Evolutionary conservation across 2,113 vertebrate genomes (phyloP).

Genomic region (Pteruthius melanotis): DNA sequence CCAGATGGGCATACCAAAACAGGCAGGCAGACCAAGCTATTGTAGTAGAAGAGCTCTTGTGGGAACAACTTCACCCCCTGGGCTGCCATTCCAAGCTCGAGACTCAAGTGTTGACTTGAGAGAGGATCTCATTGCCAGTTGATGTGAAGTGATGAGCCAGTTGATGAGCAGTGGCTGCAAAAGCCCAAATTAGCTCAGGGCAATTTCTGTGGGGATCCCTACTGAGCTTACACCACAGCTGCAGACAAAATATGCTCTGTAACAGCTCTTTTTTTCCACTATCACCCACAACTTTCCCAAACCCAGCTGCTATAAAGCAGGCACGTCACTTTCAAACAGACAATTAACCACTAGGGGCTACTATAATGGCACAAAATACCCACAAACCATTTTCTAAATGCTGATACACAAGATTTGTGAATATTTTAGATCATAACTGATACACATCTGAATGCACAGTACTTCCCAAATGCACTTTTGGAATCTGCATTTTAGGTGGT

Average conservation of each 20-base stretch:
- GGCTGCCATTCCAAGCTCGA: neutral
- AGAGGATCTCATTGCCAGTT: neutral
- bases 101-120: neutral
- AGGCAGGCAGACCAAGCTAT: neutral
- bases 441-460: neutral
- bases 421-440: neutral
- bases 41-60: neutral
- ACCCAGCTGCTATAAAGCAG: neutral
- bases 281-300: neutral
- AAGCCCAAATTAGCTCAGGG: neutral
- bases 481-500: neutral
- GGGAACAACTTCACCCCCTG: neutral
- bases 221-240: neutral
- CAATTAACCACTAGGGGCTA: neutral
- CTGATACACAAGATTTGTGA: neutral
- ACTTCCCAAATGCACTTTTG: neutral
- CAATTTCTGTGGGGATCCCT: neutral
- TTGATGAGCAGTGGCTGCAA: neutral
- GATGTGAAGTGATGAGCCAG: neutral
- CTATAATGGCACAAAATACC: fast-evolving
- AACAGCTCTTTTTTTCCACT: neutral
- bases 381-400: neutral
- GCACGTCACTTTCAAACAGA: neutral
- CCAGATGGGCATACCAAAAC: neutral
- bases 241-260: neutral